phyloP scores from a whole-genome alignment of 2,888 invertebrate genomes.

The Acanthococcus lagerstroemiae region DNA sequence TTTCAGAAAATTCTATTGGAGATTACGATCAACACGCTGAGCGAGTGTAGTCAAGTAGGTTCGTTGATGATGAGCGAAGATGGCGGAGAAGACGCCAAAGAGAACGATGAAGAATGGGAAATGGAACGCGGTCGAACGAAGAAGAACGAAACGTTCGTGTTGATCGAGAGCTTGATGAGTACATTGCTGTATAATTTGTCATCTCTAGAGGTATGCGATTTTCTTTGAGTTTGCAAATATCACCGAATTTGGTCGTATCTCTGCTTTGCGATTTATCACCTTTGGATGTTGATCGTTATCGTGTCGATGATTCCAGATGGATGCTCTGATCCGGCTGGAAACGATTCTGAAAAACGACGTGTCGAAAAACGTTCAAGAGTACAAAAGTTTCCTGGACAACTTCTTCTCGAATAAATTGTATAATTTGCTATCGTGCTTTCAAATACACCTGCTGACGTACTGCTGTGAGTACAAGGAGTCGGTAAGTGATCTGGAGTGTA shows the following conservation, averaged over 20 bases:
- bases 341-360: constrained; percentile 11
- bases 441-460: constrained; percentile 19
- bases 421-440: constrained; percentile 20
- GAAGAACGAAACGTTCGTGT: constrained; percentile 8
- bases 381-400: constrained; percentile 8
- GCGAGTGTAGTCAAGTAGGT: constrained; percentile 21
- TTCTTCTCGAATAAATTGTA: constrained; percentile 16
- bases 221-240: neutral
- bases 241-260: neutral
- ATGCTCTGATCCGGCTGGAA: constrained; percentile 1
- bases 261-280: too few relatives aligned
- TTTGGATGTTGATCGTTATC: too few relatives aligned
- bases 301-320: constrained; percentile 12
- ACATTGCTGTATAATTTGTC: constrained; percentile 11
- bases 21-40: constrained; percentile 19
- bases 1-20: constrained; percentile 17
- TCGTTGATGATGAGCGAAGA: constrained; percentile 21
- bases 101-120: neutral
- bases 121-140: neutral
- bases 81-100: neutral
- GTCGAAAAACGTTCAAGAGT: constrained; percentile 8
- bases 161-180: constrained; percentile 18
- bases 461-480: constrained; percentile 21
- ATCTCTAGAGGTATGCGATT: constrained; percentile 3
- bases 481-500: too few relatives aligned